Conservation (phyloP, 1,140 invertebrate species). For the Zaprionus ghesquierei region DNA sequence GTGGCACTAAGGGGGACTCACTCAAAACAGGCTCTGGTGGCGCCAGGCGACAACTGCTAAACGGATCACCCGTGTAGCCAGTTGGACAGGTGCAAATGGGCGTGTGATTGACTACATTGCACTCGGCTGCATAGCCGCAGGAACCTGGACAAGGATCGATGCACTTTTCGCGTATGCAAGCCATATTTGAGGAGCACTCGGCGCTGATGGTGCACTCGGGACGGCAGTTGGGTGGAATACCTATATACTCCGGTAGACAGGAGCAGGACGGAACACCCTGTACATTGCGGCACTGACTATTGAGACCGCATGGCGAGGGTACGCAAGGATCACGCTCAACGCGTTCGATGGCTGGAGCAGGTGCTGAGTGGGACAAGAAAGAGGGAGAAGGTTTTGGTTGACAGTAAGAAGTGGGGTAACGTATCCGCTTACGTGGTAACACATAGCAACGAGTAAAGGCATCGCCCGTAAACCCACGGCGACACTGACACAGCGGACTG, state of each 20-base stretch:
- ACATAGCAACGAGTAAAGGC: slow-evolving; percentile 86
- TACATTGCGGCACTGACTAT: slow-evolving; percentile 89
- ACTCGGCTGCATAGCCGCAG: slow-evolving; percentile 91
- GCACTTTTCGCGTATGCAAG: slow-evolving; percentile 92
- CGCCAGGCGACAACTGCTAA: slow-evolving; percentile 87
- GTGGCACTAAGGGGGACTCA: slow-evolving; percentile 83
- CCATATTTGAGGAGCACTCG: slow-evolving; percentile 90
- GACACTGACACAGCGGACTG: slow-evolving; percentile 87
- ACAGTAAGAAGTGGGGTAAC: background rate
- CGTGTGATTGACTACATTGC: slow-evolving; percentile 92
- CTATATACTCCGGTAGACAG: slow-evolving; percentile 89
- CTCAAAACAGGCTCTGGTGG: slow-evolving; percentile 83
- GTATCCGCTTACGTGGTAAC: slow-evolving; percentile 84
- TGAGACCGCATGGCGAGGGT: slow-evolving; percentile 87
- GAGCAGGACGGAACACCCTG: slow-evolving; percentile 91
- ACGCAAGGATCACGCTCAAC: slow-evolving; percentile 87
- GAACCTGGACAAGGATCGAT: slow-evolving; percentile 92
- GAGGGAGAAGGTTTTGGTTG: background rate
- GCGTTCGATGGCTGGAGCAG: slow-evolving; percentile 81
- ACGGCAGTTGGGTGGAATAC: slow-evolving; percentile 89
- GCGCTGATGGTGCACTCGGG: slow-evolving; percentile 93
- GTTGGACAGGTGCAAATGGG: slow-evolving; percentile 90
- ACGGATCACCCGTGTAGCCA: slow-evolving; percentile 92
- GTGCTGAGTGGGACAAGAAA: slow-evolving; percentile 41
- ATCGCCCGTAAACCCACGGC: slow-evolving; percentile 86